Conservation (phyloP, 2,113 vertebrate species). For the Scatophagus argus region DNA sequence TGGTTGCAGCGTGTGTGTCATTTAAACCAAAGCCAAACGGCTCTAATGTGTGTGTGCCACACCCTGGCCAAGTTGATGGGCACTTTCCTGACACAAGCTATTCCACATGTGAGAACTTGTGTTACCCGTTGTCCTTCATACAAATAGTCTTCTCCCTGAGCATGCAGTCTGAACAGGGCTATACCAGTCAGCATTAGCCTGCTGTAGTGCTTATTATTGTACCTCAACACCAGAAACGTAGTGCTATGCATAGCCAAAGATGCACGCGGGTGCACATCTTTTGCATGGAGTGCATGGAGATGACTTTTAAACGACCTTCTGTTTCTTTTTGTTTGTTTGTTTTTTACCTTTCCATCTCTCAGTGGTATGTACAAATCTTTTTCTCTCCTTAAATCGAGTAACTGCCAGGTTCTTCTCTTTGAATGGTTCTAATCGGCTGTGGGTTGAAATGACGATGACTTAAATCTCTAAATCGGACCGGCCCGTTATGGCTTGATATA, state of each 20-base stretch:
- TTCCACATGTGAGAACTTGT: constrained; percentile 45
- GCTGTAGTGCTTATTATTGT: constrained; percentile 43
- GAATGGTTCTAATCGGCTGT: constrained; percentile 32
- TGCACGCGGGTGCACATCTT: constrained; percentile 51
- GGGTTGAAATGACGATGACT: constrained; percentile 53
- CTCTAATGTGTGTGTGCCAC: constrained; percentile 55
- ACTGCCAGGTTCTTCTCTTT: constrained; percentile 17
- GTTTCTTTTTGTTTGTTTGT: constrained; percentile 31
- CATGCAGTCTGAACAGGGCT: constrained; percentile 74
- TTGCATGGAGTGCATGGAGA: constrained; percentile 71
- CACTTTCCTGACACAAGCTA: constrained; percentile 32
- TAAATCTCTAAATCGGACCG: constrained; percentile 40
- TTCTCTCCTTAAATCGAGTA: constrained; percentile 14
- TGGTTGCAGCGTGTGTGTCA: constrained; percentile 69
- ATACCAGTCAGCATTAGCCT: constrained; percentile 57
- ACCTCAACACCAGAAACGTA: constrained; percentile 55
- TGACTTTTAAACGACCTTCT: constrained; percentile 40
- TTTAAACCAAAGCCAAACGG: constrained; percentile 73
- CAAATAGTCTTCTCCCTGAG: constrained; percentile 37
- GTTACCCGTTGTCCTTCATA: constrained; percentile 23
- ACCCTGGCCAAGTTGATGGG: constrained; percentile 28
- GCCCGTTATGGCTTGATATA: constrained; percentile 9
- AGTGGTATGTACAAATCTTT: constrained; percentile 31
- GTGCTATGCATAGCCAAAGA: constrained; percentile 78
- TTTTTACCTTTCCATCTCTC: constrained; percentile 37